Evolutionary conservation across 2,888 invertebrate species (phyloP).

Genomic region (Patella pellucida): DNA sequence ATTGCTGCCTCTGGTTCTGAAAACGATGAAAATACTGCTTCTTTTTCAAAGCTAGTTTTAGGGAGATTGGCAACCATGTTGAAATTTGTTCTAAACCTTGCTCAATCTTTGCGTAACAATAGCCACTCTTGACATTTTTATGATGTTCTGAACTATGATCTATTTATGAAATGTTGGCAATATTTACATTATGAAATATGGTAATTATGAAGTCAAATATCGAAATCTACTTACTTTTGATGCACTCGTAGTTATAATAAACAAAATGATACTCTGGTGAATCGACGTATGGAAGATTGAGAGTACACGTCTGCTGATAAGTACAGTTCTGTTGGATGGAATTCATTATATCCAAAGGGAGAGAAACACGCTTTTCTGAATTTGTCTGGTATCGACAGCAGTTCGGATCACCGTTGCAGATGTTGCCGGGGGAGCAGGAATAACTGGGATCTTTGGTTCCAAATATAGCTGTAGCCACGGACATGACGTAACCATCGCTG

Average conservation of each 20-base stretch:
- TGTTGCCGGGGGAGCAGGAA: neutral
- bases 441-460: neutral
- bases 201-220: too few relatives aligned
- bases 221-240: neutral
- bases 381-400: neutral
- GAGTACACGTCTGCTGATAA: neutral
- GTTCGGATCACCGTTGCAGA: neutral
- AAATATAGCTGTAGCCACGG: neutral
- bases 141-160: too few relatives aligned
- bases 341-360: neutral
- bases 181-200: too few relatives aligned
- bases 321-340: neutral
- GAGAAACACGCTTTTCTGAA: neutral
- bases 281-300: neutral
- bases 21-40: too few relatives aligned
- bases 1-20: too few relatives aligned
- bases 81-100: too few relatives aligned
- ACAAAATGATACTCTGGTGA: neutral
- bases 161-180: too few relatives aligned
- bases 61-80: too few relatives aligned
- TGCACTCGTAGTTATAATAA: neutral
- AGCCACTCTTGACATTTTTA: too few relatives aligned
- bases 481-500: neutral
- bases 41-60: too few relatives aligned
- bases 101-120: too few relatives aligned